Percentiles rank a stretch among this genome's conserved stretches.
These are phyloP conservation scores for Galeopterus variegatus DNA, from an alignment of 2,113 vertebrate species.

Conservation along the genomic window DNA sequence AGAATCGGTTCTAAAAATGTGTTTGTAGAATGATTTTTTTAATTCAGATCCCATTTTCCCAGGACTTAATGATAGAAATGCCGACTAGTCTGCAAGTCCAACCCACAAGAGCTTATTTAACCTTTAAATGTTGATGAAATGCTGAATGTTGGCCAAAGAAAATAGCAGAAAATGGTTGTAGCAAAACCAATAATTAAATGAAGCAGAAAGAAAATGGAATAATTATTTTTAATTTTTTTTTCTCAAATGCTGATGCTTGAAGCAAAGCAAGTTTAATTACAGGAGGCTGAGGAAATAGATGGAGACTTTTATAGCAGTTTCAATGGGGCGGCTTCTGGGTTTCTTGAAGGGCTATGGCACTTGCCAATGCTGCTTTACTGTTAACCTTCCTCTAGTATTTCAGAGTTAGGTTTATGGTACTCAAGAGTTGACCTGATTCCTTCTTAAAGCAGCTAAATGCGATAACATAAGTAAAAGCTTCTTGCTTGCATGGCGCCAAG, in stretches of 20 bases:
- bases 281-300: not conserved
- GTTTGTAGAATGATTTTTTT: slow-evolving; percentile 33
- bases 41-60: slow-evolving; percentile 22
- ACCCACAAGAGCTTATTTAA: slow-evolving; percentile 24
- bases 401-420: not conserved
- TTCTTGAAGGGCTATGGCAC: not conserved
- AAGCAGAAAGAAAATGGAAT: slow-evolving; percentile 35
- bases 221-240: not conserved
- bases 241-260: not conserved
- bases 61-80: slow-evolving; percentile 57
- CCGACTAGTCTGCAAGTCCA: slow-evolving; percentile 45
- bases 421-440: not conserved
- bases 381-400: not conserved
- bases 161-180: not conserved
- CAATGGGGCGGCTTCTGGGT: not conserved
- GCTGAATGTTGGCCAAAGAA: slow-evolving; percentile 52
- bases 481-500: too few species aligned
- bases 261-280: slow-evolving; percentile 34
- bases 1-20: not conserved
- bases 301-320: not conserved
- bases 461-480: too few species aligned
- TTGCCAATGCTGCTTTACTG: not conserved
- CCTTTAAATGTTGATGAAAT: slow-evolving; percentile 47
- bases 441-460: too few species aligned
- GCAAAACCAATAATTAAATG: slow-evolving; percentile 54